Evolutionary conservation across 2,797 vertebrate species (phyloP), one percentile per base, ranked within the genome.

Genomic region (Scarus forsteni): DNA sequence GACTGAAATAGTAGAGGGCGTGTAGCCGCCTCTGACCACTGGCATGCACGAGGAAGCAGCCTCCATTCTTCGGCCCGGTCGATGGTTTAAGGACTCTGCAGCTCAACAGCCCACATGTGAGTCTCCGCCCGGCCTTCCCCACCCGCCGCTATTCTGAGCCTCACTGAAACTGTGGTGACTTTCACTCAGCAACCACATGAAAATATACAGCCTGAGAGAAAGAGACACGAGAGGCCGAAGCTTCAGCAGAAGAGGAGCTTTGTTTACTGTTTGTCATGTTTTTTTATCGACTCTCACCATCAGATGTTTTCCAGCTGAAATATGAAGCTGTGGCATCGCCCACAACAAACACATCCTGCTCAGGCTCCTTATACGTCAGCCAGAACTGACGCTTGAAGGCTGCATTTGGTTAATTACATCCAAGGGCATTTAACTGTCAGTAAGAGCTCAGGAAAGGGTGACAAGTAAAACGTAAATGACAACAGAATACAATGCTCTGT

Each of bases 21-120:
- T 94, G 93, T 93, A 93, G 91, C 80, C 51, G 67, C 74, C 87
- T 84, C 83, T 84, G 88, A 95, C 94, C 95, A 89, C 94, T 85
- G 94, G 94, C 91, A 95, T 94, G 95, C 90, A 89, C 70, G 81
- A 92, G 93, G 93, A 94, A 93, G 90, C 90, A 89, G 91, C 84
- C 87, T 89, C 78, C 88, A 88, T 90, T 90, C 90, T 89, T 79
- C 88, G 86, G 83, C 85, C 86, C 83, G 57, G 84, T 69, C 73
- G 84, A 90, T 69, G 85, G 85, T 85, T 92, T 64, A 86, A 87
- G 87, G 80, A 78, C 87, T 60, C 85, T 91, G 51, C 83, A 80
- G 78, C 77, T 86, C 87, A 69, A 79, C 73, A 84, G 85, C 89
- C 91, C 93, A 92, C 93, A 93, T 90, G 91, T 82, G 84, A 86